A percentile compares a stretch with the other conserved stretches of the same genome.
Evolutionary conservation across 2,888 invertebrate genomes (phyloP).

Genomic region (Cremastobaeus sp.): DNA sequence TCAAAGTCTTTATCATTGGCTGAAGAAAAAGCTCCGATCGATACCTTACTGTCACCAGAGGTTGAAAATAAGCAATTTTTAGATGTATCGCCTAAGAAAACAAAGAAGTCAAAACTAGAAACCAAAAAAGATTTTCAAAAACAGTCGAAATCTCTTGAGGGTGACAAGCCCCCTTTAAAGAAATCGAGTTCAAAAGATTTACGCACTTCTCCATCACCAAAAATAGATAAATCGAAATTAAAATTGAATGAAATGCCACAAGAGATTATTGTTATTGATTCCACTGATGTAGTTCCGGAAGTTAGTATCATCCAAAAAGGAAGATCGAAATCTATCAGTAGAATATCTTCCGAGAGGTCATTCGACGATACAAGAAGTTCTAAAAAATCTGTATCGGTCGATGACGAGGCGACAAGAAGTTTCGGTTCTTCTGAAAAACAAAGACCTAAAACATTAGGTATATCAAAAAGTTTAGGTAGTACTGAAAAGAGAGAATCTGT

Average conservation of each 20-base stretch:
- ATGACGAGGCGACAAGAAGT: constrained; percentile 74
- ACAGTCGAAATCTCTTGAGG: constrained; percentile 76
- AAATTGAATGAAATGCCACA: constrained; percentile 77
- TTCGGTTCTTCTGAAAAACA: constrained; percentile 68
- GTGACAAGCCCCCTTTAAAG: constrained; percentile 75
- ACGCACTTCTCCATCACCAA: constrained; percentile 69
- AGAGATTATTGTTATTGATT: constrained; percentile 77
- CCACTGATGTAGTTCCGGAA: constrained; percentile 74
- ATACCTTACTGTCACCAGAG: constrained; percentile 75
- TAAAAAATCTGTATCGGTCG: constrained; percentile 75
- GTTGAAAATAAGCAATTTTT: constrained; percentile 74
- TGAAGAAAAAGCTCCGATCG: constrained; percentile 77
- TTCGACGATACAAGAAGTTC: constrained; percentile 70
- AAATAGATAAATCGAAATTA: constrained; percentile 76
- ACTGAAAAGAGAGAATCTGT: constrained; percentile 73
- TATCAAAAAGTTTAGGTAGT: constrained; percentile 75
- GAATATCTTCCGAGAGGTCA: constrained; percentile 71
- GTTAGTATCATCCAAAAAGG: constrained; percentile 76
- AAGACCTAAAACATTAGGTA: constrained; percentile 75
- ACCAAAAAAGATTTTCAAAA: constrained; percentile 76
- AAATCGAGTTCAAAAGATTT: constrained; percentile 73
- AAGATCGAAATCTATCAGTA: constrained; percentile 75
- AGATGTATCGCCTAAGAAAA: constrained; percentile 74
- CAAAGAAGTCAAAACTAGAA: constrained; percentile 71
- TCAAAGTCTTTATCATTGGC: constrained; percentile 76